Base-by-base conservation (phyloP, 2,113 vertebrate species). In the Enhydra lutris region DNA sequence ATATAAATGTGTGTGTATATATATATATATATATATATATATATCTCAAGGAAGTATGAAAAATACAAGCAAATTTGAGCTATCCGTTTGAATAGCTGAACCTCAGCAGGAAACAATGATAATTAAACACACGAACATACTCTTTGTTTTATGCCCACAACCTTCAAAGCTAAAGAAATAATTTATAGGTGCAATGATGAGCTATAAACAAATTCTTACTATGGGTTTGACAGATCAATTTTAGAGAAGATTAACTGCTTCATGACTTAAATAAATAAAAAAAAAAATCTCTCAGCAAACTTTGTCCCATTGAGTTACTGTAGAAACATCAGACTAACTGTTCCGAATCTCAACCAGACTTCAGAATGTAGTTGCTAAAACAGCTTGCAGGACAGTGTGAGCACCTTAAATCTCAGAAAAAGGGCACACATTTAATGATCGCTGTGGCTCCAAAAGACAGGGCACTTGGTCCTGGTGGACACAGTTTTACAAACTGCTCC, bases 41-140 rank as follows among this genome's bases (percentile, higher is more conserved):
- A 52, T 52, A 17, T 52, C 17, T 52, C 50, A 52, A 52, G 76
- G 42, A 93, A 34, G 29, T 26, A 69, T 12, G 71, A 91, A 96
- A 91, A 95, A 89, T 57, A 71, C 89, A 91, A 81, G 71, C 23
- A 63, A 85, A 26, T 67, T n/a, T 94, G 65, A 93, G 71, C 29
- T 34, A 81, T n/a, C 42, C 26, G 24, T 39, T 14, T 55, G 78
- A 94, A 95, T 7, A 88, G 78, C 0, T 73, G 78, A 83, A 74
- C 52, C 17, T 29, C 45, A 93, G n/a, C 0, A 59, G 92, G 79
- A 65, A 91, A 88, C 50, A 88, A 79, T 76, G 55, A 65, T 29
- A 83, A 78, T 83, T 36, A 52, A 92, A 78, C 1, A 91, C 57
- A 78, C 3, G 24, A 67, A 80, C 55, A 81, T 14, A 86, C 11